Evolutionary conservation across 2,888 invertebrate species (phyloP).

Genomic region (Griposia aprilina): DNA sequence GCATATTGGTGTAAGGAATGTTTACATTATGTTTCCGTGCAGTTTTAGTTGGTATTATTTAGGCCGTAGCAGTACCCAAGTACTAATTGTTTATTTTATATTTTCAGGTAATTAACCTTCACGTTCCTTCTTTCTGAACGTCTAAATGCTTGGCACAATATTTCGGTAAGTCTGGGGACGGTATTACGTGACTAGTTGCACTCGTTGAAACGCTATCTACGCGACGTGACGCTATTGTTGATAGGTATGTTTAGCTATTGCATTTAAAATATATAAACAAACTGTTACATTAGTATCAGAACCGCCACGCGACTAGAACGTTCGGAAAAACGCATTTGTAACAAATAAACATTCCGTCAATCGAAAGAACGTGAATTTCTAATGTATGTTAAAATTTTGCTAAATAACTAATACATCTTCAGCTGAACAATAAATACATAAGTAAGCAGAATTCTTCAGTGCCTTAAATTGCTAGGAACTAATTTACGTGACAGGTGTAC

Average conservation of each 20-base stretch:
- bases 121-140: slow-evolving; percentile 85
- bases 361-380: slow-evolving; percentile 38
- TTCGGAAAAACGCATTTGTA: slow-evolving; percentile 26
- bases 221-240: slow-evolving; percentile 20
- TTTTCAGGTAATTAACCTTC: slow-evolving; percentile 90
- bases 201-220: slow-evolving; percentile 62
- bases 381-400: slow-evolving; percentile 41
- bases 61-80: slow-evolving; percentile 52
- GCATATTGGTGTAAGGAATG: slow-evolving; percentile 63
- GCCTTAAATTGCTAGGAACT: slow-evolving; percentile 61
- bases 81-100: slow-evolving; percentile 84
- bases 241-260: slow-evolving; percentile 25
- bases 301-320: neutral
- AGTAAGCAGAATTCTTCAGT: slow-evolving; percentile 53
- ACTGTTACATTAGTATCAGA: slow-evolving; percentile 4
- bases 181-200: slow-evolving; percentile 81
- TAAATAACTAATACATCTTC: slow-evolving; percentile 58
- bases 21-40: slow-evolving; percentile 68
- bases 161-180: slow-evolving; percentile 86
- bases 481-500: slow-evolving; percentile 67
- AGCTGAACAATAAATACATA: slow-evolving; percentile 51
- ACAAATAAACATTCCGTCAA: slow-evolving; percentile 43
- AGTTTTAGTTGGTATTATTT: slow-evolving; percentile 58
- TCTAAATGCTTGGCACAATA: slow-evolving; percentile 86
- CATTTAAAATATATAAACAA: slow-evolving; percentile 21